phyloP scores from a whole-genome alignment of 1,140 invertebrate genomes.

The Panonychus citri region DNA sequence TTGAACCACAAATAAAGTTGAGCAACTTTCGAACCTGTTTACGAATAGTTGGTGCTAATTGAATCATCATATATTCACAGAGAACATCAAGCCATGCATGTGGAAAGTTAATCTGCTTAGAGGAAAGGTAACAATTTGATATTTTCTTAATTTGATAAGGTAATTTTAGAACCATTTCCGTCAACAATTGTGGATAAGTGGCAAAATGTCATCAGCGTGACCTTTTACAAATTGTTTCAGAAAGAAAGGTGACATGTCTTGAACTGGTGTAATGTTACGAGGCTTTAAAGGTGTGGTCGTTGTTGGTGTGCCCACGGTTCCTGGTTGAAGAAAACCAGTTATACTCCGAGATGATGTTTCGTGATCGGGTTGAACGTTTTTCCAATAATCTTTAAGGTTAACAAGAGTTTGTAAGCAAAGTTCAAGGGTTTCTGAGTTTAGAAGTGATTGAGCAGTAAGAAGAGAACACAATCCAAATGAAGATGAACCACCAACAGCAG shows the following conservation, averaged over 20 bases:
- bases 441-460: constrained; percentile 42
- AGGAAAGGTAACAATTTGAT: constrained; percentile 14
- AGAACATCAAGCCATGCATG: constrained; percentile 49
- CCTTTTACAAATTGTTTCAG: constrained; percentile 72
- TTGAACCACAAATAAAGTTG: constrained; percentile 76
- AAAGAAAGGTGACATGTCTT: constrained; percentile 89
- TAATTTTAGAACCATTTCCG: constrained; percentile 75
- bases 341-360: neutral
- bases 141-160: constrained; percentile 68
- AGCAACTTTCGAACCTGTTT: constrained; percentile 60
- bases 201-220: constrained; percentile 79
- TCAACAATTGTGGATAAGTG: constrained; percentile 69
- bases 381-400: constrained; percentile 60
- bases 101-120: constrained; percentile 19
- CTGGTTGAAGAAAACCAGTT: constrained; percentile 19
- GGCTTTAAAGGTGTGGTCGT: constrained; percentile 2
- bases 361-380: constrained; percentile 24
- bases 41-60: constrained; percentile 30
- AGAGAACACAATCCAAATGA: neutral
- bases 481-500: too few species aligned
- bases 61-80: constrained; percentile 90
- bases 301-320: constrained; percentile 10
- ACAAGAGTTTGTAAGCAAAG: constrained; percentile 58
- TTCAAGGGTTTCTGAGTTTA: constrained; percentile 49
- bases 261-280: constrained; percentile 25